Conservation (phyloP, 2,888 invertebrate genomes). For the Eledona agricola region DNA sequence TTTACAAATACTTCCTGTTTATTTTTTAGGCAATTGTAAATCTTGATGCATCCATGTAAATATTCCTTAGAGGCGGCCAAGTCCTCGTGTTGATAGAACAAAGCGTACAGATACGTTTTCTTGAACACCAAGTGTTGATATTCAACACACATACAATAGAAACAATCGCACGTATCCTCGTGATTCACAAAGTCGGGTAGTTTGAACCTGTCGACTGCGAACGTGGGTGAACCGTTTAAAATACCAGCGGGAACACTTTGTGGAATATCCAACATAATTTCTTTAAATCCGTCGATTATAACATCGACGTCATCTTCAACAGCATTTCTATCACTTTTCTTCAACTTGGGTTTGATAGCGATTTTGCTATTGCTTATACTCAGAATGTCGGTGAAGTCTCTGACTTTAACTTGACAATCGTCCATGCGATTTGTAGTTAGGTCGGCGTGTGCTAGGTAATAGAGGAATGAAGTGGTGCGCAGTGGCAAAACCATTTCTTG, state of each 20-base stretch:
- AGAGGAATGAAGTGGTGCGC: constrained; percentile 15
- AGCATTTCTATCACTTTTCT: not conserved
- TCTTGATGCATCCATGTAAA: constrained; percentile 11
- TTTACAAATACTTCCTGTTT: not conserved
- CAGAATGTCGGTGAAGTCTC: constrained; percentile 21
- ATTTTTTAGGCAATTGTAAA: constrained; percentile 3
- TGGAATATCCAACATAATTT: constrained; percentile 14
- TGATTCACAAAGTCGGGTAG: constrained; percentile 15
- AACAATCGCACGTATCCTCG: constrained; percentile 20
- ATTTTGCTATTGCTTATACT: not conserved
- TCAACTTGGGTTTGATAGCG: too few relatives aligned
- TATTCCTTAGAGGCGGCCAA: constrained; percentile 7
- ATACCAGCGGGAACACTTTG: too few relatives aligned
- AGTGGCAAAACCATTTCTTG: constrained; percentile 28
- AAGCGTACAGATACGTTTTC: not conserved
- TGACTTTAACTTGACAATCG: constrained; percentile 25
- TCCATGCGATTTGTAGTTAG: constrained; percentile 3
- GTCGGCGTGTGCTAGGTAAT: constrained; percentile 23
- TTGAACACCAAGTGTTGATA: constrained; percentile 6
- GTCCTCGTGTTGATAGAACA: constrained; percentile 10
- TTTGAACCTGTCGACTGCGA: constrained; percentile 11
- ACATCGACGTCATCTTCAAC: not conserved
- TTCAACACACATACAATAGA: constrained; percentile 21
- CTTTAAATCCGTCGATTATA: constrained; percentile 9
- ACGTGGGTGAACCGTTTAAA: constrained; percentile 11